Evolutionary conservation across 2,888 invertebrate genomes (phyloP).

Genomic region (Hecatera dysodea): DNA sequence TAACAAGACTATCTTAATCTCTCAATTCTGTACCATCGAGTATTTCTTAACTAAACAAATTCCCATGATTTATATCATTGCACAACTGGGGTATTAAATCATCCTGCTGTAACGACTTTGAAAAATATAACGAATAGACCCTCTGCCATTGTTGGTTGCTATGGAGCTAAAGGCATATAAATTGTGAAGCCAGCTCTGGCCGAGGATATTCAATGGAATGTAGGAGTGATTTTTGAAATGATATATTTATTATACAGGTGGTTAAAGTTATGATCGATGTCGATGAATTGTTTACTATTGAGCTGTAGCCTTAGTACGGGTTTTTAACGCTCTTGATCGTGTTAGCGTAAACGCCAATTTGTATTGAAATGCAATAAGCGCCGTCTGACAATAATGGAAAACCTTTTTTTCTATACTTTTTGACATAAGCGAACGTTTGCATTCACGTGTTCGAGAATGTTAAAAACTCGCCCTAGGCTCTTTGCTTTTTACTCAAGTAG

Average conservation of each 20-base stretch:
- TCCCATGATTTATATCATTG: slow-evolving; percentile 76
- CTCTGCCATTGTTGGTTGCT: slow-evolving; percentile 70
- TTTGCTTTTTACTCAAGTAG: too few species aligned
- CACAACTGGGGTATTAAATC: slow-evolving; percentile 73
- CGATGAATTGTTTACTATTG: slow-evolving; percentile 5
- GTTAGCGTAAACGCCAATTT: too few species aligned
- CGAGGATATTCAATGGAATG: slow-evolving; percentile 37
- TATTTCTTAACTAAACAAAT: slow-evolving; percentile 68
- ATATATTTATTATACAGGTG: slow-evolving; percentile 7
- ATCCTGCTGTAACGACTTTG: slow-evolving; percentile 68
- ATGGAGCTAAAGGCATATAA: slow-evolving; percentile 67
- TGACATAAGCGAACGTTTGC: too few species aligned
- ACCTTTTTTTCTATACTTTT: too few species aligned
- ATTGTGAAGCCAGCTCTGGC: slow-evolving; percentile 21
- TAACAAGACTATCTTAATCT: slow-evolving; percentile 80
- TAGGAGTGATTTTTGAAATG: not conserved
- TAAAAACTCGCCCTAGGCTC: too few species aligned
- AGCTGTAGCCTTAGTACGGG: too few species aligned
- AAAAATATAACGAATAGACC: slow-evolving; percentile 77
- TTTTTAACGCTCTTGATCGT: too few species aligned
- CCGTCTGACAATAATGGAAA: too few species aligned
- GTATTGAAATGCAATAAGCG: too few species aligned
- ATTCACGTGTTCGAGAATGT: too few species aligned
- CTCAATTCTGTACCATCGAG: slow-evolving; percentile 76
- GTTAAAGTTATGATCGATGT: slow-evolving; percentile 15